phyloP scores from a whole-genome alignment of 2,797 vertebrate species.

The Sebastes iracundus region DNA sequence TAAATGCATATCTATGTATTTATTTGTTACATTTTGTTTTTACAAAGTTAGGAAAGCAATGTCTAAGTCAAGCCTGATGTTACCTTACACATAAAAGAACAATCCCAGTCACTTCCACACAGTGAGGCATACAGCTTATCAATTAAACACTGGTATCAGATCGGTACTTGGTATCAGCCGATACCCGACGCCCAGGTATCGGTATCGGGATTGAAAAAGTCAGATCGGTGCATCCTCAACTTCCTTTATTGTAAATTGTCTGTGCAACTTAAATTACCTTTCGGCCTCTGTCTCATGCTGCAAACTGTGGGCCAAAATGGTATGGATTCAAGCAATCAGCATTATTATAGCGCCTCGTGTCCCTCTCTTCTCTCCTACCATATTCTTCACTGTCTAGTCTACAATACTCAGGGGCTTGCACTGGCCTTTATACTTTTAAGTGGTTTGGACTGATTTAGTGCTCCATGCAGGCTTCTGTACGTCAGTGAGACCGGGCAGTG shows the following conservation, averaged over 20 bases:
- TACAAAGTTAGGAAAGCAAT: too few species aligned
- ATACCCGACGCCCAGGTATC: too few species aligned
- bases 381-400: slow-evolving; percentile 64
- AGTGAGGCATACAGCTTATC: accelerated
- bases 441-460: slow-evolving; percentile 67
- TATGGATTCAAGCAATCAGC: slow-evolving; percentile 55
- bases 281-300: slow-evolving; percentile 14
- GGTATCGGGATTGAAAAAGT: too few species aligned
- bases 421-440: slow-evolving; percentile 68
- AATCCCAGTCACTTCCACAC: too few species aligned
- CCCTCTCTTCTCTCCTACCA: slow-evolving; percentile 24
- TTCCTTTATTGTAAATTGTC: slow-evolving; percentile 2
- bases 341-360: slow-evolving; percentile 43
- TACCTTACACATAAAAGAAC: too few species aligned
- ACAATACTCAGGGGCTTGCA: slow-evolving; percentile 46
- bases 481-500: slow-evolving; percentile 32
- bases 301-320: slow-evolving; percentile 32
- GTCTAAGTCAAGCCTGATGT: too few species aligned
- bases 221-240: too few species aligned
- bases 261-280: slow-evolving; percentile 4
- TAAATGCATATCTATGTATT: too few species aligned
- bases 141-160: too few species aligned
- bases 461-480: slow-evolving; percentile 42
- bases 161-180: accelerated
- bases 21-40: too few species aligned